A percentile compares a stretch with the other conserved stretches of the same genome.
These are phyloP conservation scores for Platycnemis pennipes DNA, from an alignment of 2,888 invertebrate species.

Conservation along the genomic window DNA sequence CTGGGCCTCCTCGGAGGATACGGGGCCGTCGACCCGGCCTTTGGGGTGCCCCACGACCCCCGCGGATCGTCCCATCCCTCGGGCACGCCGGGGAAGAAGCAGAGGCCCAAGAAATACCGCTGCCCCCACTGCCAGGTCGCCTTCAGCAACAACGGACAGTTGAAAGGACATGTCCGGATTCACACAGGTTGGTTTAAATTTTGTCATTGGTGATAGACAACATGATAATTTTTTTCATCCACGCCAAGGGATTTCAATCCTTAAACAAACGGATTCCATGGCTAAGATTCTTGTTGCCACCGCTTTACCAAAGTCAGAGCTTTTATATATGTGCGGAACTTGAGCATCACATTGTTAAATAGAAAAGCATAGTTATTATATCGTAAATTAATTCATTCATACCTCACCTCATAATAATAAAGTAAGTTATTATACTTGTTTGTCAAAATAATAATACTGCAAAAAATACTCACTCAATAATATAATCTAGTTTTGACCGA, in stretches of 20 bases:
- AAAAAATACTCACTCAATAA: too few relatives aligned
- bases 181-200: slow-evolving; percentile 85
- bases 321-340: too few relatives aligned
- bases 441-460: too few relatives aligned
- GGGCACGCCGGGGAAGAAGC: slow-evolving; percentile 73
- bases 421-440: too few relatives aligned
- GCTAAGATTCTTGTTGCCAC: too few relatives aligned
- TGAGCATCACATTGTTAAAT: too few relatives aligned
- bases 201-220: not conserved
- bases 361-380: too few relatives aligned
- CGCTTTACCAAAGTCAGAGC: too few relatives aligned
- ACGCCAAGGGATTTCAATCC: not conserved
- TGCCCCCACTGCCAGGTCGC: slow-evolving; percentile 91
- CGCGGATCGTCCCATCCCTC: not conserved
- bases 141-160: slow-evolving; percentile 96
- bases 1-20: slow-evolving; percentile 29
- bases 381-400: too few relatives aligned
- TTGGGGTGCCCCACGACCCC: slow-evolving; percentile 15
- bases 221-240: not conserved
- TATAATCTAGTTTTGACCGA: too few relatives aligned
- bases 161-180: slow-evolving; percentile 94
- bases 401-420: too few relatives aligned
- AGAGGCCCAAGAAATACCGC: slow-evolving; percentile 78
- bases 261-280: too few relatives aligned
- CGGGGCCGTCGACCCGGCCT: not conserved